Evolutionary conservation across 1,140 invertebrate species (phyloP).

Genomic region (Nylanderia fulva): DNA sequence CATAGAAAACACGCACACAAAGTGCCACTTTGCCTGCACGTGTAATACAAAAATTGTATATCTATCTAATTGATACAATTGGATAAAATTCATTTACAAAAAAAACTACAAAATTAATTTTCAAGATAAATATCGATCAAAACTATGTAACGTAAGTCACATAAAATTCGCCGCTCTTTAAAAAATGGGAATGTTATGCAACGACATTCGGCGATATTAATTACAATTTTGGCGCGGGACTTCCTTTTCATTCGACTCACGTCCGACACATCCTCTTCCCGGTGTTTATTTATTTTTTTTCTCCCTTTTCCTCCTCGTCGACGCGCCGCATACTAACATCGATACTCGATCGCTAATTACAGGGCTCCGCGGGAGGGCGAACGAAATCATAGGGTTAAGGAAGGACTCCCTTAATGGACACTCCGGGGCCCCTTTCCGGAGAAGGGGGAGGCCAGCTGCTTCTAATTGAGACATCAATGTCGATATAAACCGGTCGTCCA

Average conservation of each 20-base stretch:
- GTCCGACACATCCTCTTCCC: neutral
- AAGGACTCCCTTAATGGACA: constrained; percentile 57
- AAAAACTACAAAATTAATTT: no score
- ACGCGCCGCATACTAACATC: constrained; percentile 30
- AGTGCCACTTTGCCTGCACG: no score
- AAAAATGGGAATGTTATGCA: neutral
- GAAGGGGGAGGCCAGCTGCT: constrained; percentile 58
- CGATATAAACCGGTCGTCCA: constrained; percentile 47
- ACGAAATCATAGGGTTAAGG: constrained; percentile 60
- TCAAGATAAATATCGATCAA: neutral
- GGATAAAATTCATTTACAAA: no score
- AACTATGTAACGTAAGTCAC: no score
- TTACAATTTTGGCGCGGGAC: constrained; percentile 30
- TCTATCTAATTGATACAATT: no score
- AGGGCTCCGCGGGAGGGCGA: constrained; percentile 39
- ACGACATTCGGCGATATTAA: constrained; percentile 19
- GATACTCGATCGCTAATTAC: constrained; percentile 40
- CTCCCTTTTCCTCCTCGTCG: neutral
- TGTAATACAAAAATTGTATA: no score
- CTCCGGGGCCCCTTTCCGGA: constrained; percentile 4
- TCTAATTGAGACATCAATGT: constrained; percentile 71
- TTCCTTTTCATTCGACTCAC: constrained; percentile 29
- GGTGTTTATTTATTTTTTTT: constrained; percentile 8
- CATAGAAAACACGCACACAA: no score
- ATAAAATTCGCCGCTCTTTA: neutral